Evolutionary conservation across 2,797 vertebrate species (phyloP).

Genomic region (Acanthis flammea): DNA sequence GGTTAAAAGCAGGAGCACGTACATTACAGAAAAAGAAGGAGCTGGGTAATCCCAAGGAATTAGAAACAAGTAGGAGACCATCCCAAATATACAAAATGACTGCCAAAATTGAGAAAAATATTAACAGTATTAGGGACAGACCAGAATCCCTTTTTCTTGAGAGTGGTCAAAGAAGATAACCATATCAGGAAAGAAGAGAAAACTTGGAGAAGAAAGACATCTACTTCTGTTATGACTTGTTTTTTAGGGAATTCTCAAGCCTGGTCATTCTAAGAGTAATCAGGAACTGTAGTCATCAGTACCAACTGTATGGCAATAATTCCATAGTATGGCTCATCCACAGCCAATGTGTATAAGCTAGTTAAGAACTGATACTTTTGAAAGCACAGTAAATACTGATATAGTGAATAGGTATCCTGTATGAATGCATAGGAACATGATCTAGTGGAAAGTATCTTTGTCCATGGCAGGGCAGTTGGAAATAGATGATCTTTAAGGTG

Average conservation of each 20-base stretch:
- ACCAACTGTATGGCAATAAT: neutral
- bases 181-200: neutral
- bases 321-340: no score
- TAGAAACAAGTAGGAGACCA: neutral
- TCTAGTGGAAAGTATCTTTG: neutral
- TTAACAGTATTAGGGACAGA: neutral
- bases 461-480: neutral
- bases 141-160: neutral
- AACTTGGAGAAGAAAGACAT: neutral
- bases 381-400: neutral
- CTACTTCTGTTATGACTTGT: neutral
- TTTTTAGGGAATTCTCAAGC: neutral
- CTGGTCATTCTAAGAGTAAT: neutral
- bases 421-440: neutral
- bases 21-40: neutral
- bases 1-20: neutral
- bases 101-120: neutral
- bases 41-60: neutral
- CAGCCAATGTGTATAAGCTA: neutral
- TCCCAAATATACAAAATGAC: neutral
- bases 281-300: neutral
- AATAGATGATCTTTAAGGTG: neutral
- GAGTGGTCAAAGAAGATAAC: neutral
- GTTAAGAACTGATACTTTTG: no score
- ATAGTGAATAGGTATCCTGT: neutral